Evolutionary conservation across 1,140 invertebrate genomes (phyloP).

Genomic region (Antheraea pernyi): DNA sequence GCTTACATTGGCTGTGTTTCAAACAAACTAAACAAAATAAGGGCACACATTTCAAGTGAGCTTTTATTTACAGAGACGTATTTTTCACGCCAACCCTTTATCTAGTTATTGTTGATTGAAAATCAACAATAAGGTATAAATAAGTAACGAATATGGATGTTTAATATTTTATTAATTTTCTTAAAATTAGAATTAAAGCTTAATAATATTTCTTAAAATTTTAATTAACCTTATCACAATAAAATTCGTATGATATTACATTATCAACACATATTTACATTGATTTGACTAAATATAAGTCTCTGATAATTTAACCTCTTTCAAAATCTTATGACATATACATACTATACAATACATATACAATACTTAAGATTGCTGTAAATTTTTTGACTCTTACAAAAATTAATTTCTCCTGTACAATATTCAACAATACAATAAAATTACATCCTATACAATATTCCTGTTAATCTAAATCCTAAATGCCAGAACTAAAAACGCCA

Average conservation of each 20-base stretch:
- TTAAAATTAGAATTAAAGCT: slow-evolving; percentile 15
- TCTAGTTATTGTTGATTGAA: too few species aligned
- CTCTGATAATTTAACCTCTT: not conserved
- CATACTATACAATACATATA: not conserved
- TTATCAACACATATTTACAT: not conserved
- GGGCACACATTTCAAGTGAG: too few species aligned
- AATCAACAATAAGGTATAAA: not conserved
- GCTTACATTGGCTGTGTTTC: too few species aligned
- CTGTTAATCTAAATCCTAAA: too few species aligned
- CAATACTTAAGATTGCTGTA: not conserved
- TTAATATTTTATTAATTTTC: slow-evolving; percentile 21
- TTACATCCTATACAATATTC: too few species aligned
- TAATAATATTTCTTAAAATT: slow-evolving; percentile 20
- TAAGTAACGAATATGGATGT: not conserved
- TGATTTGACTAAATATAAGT: not conserved
- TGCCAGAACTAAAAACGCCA: too few species aligned
- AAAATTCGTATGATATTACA: slow-evolving; percentile 5
- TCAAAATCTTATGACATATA: not conserved
- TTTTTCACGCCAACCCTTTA: too few species aligned
- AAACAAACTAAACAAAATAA: too few species aligned
- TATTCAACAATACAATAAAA: too few species aligned
- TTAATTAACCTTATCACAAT: slow-evolving; percentile 39
- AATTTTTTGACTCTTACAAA: too few species aligned
- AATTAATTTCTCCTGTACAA: too few species aligned
- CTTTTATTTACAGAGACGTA: too few species aligned